Percentiles rank a stretch among this genome's conserved stretches.
These are phyloP conservation scores for Drosophila tani DNA, from an alignment of 1,140 invertebrate genomes.

Conservation along the genomic window DNA sequence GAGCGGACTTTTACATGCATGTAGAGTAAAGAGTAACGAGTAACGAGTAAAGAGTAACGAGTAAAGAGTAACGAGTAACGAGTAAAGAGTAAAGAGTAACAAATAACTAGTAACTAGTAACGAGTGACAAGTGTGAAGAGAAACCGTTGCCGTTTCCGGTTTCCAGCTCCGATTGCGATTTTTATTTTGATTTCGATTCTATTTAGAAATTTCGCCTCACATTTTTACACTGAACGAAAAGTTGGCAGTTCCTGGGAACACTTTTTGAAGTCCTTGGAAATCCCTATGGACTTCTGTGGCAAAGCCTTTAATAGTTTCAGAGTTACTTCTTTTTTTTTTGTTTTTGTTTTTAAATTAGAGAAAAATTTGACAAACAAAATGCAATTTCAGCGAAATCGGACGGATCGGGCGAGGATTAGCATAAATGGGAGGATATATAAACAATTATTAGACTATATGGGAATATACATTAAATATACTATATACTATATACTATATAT, in stretches of 20 bases:
- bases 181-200: constrained; percentile 4
- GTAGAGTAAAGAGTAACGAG: neutral
- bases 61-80: neutral
- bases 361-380: constrained; percentile 1
- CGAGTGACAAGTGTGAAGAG: constrained; percentile 6
- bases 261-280: neutral
- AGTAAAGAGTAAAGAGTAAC: neutral
- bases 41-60: neutral
- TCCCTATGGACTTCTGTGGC: neutral
- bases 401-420: constrained; percentile 8
- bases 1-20: constrained; percentile 20
- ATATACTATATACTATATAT: neutral
- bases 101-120: neutral
- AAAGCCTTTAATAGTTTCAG: neutral
- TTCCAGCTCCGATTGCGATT: constrained; percentile 1
- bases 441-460: constrained; percentile 40
- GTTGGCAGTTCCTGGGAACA: neutral
- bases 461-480: constrained; percentile 41
- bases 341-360: neutral
- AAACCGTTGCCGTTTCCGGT: constrained; percentile 24
- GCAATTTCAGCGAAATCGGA: constrained; percentile 14
- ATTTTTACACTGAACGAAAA: neutral
- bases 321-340: neutral
- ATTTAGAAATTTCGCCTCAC: neutral
- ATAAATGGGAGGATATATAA: constrained; percentile 34